Evolutionary conservation across 1,140 invertebrate species (phyloP).

Genomic region (Arion vulgaris): DNA sequence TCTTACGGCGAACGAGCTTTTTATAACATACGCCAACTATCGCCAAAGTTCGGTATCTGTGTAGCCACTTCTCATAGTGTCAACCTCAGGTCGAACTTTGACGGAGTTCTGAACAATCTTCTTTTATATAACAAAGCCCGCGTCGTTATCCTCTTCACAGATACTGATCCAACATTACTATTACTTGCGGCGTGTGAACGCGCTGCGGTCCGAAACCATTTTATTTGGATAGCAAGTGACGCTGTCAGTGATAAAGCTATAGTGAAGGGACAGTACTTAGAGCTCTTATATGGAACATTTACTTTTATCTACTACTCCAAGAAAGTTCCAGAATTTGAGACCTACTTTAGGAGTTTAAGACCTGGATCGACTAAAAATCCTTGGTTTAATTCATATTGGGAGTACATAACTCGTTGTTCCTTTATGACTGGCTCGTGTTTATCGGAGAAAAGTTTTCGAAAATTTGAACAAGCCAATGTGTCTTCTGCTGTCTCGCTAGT

Average conservation of each 20-base stretch:
- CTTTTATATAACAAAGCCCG: background rate
- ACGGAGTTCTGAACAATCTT: background rate
- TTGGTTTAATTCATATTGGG: constrained; percentile 19
- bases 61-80: background rate
- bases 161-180: background rate
- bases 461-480: background rate
- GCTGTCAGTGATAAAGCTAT: background rate
- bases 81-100: background rate
- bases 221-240: constrained; percentile 4
- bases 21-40: background rate
- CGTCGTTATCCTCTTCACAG: background rate
- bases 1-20: background rate
- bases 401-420: background rate
- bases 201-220: background rate
- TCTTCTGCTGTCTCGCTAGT: background rate
- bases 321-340: background rate
- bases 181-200: background rate
- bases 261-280: background rate
- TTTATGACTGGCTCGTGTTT: background rate
- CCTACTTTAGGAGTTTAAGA: background rate
- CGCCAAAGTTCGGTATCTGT: background rate
- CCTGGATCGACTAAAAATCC: background rate
- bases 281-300: background rate
- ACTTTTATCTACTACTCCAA: background rate
- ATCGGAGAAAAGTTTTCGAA: background rate